A percentile compares a stretch with the other conserved stretches of the same genome.
Evolutionary conservation across 2,797 vertebrate species (phyloP).

Genomic region (Sebastes hopkinsi): DNA sequence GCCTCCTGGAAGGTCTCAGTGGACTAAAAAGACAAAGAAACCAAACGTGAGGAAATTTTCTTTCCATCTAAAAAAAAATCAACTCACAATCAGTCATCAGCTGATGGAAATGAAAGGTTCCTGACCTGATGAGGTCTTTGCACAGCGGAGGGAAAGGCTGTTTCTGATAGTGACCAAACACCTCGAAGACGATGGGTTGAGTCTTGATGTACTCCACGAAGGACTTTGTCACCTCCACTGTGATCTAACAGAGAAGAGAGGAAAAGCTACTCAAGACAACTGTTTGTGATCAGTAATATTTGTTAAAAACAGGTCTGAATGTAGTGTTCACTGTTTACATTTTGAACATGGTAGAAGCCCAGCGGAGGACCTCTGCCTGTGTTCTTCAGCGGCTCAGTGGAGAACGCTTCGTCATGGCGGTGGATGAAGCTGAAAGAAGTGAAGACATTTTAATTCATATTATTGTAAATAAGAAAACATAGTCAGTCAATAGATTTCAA

Average conservation of each 20-base stretch:
- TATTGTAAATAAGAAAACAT: no score
- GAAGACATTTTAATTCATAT: background rate
- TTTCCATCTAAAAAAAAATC: background rate
- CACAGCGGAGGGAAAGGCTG: conserved; percentile 96
- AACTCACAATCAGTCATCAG: background rate
- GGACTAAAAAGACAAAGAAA: conserved; percentile 80
- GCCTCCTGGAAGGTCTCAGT: conserved; percentile 92
- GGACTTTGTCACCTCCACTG: conserved; percentile 95
- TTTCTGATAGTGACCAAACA: conserved; percentile 98
- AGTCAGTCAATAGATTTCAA: background rate
- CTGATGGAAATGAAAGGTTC: background rate
- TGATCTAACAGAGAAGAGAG: conserved; percentile 82
- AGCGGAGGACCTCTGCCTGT: conserved; percentile 95
- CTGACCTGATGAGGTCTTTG: conserved; percentile 95
- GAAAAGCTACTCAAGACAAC: background rate
- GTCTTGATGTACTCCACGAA: conserved; percentile 97
- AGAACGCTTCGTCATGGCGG: conserved; percentile 97
- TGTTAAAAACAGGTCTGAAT: background rate
- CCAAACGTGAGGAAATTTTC: background rate
- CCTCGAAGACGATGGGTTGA: conserved; percentile 98
- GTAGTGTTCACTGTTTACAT: conserved; percentile 78
- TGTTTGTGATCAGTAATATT: background rate
- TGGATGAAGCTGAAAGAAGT: conserved; percentile 91
- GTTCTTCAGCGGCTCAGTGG: conserved; percentile 98
- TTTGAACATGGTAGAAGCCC: conserved; percentile 98